phyloP scores from a whole-genome alignment of 1,140 invertebrate species.

The Heliothis subflexa region DNA sequence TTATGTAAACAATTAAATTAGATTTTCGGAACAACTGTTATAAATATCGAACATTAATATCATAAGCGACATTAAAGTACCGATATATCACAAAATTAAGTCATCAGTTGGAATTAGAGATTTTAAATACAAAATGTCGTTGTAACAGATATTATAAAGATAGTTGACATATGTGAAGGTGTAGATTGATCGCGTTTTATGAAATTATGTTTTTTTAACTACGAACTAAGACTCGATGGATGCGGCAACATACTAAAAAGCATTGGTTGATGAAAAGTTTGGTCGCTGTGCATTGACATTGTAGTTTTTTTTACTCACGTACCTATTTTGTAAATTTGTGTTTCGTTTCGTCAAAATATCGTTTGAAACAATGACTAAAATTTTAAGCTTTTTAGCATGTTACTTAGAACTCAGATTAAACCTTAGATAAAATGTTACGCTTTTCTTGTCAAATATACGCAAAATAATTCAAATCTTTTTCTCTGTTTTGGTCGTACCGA shows the following conservation, averaged over 20 bases:
- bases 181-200: conserved; percentile 5
- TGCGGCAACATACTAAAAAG: background rate
- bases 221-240: background rate
- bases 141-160: background rate
- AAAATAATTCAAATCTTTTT: too few relatives aligned
- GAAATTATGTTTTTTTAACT: background rate
- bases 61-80: background rate
- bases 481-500: too few relatives aligned
- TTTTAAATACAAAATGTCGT: conserved; percentile 40
- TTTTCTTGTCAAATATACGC: too few relatives aligned
- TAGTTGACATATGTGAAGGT: background rate
- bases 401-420: too few relatives aligned
- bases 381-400: too few relatives aligned
- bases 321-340: too few relatives aligned
- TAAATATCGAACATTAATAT: conserved; percentile 9
- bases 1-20: conserved; percentile 5
- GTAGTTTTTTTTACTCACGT: too few relatives aligned
- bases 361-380: too few relatives aligned
- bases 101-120: conserved; percentile 46
- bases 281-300: too few relatives aligned
- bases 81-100: conserved; percentile 49
- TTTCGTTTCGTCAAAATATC: too few relatives aligned
- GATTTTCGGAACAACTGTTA: background rate
- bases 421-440: too few relatives aligned
- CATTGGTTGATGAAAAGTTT: too few relatives aligned